Evolutionary conservation across 2,888 invertebrate species (phyloP), one percentile per base, ranked within the genome.

Genomic region (Sinodicranocentrus sp.): DNA sequence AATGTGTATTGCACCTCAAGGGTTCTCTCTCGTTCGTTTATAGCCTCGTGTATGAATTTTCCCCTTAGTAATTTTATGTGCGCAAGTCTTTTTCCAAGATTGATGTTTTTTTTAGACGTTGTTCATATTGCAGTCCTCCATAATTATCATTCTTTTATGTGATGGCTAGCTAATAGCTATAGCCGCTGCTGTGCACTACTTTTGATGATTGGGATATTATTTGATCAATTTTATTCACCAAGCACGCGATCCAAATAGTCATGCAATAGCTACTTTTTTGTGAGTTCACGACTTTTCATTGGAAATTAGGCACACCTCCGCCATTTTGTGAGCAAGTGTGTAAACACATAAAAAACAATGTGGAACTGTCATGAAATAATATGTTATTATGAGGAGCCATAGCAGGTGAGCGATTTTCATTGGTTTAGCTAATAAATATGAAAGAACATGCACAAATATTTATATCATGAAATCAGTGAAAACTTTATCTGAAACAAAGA

Each of bases 371-470:
- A 57, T 57, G 57, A 57, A 57, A 3, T 33, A 33, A 33, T 57
- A 21, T 57, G 23, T 57, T 21, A 23, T 57, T 57, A 57, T 23
- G 2, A 57, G 19, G 2, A 57, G 2, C 13, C 57, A 57, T 57
- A 23, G n/a, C 10, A 52, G 52, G 6, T 52, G 3, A 52, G 52
- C 3, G 8, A 8, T 52, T 52, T n/a, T n/a, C n/a, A n/a, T n/a
- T 17, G 33, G 33, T 19, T 17, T 8, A 65, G 25, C 65, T 72
- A 73, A 82, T 82, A 82, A 82, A 82, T 82, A 52, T 44, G 26
- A 43, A 25, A 3, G n/a, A 25, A 63, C 19, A 28, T 26, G 28
- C 68, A 61, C 73, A 75, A 75, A 73, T 75, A 82, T 75, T 82
- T 73, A 75, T 48, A 5, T 3, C 17, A 13, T n/a, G 48, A 48